Percentiles rank a stretch among this genome's conserved stretches.
phyloP scores from a whole-genome alignment of 2,113 vertebrate genomes.

The Oostethus manadensis region DNA sequence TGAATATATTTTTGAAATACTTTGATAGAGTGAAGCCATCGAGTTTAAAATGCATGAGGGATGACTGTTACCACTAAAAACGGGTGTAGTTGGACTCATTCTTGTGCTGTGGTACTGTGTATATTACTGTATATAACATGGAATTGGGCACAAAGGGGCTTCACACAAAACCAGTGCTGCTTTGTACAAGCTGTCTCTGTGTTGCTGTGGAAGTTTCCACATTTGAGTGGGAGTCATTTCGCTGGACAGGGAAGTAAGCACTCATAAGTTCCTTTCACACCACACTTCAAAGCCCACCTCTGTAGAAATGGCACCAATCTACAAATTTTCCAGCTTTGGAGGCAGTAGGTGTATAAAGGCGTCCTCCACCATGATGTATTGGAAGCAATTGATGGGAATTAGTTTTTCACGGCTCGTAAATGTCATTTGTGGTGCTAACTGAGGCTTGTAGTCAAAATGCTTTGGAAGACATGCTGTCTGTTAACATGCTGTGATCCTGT shows the following conservation, averaged over 20 bases:
- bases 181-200: slow-evolving; percentile 57
- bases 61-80: slow-evolving; percentile 1
- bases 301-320: neutral
- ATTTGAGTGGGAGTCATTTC: slow-evolving; percentile 43
- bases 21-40: no score
- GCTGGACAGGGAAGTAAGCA: slow-evolving; percentile 58
- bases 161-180: slow-evolving; percentile 41
- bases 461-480: neutral
- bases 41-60: no score
- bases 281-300: neutral
- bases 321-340: neutral
- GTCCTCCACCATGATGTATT: no score
- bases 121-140: slow-evolving; percentile 33
- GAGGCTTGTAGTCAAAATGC: no score
- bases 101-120: slow-evolving; percentile 30
- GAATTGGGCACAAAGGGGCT: slow-evolving; percentile 45
- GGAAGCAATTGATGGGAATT: no score
- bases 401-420: no score
- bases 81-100: slow-evolving; percentile 1
- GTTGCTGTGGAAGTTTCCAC: slow-evolving; percentile 70
- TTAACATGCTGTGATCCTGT: slow-evolving; percentile 56
- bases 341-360: no score
- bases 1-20: no score
- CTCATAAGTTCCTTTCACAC: neutral
- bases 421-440: no score